A percentile compares a stretch with the other conserved stretches of the same genome.
phyloP scores from a whole-genome alignment of 2,888 invertebrate species.

The Sisyra terminalis region DNA sequence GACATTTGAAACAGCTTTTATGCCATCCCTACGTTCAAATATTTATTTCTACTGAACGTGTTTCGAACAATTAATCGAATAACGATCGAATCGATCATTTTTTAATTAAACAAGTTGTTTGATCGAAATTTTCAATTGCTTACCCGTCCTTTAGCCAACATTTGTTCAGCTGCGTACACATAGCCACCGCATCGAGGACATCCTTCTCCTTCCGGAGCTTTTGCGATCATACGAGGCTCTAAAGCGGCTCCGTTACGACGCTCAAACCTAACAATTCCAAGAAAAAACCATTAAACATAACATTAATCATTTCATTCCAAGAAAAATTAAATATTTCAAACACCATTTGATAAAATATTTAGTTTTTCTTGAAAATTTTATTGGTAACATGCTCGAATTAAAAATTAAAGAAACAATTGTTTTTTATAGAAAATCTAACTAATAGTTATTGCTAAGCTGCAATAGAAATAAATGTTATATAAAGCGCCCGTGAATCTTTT shows the following conservation, averaged over 20 bases:
- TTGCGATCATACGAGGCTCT: conserved; percentile 57
- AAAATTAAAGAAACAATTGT: neutral
- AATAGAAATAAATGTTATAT: neutral
- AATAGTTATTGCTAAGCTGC: conserved; percentile 4
- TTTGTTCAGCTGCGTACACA: conserved; percentile 84
- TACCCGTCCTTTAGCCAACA: conserved; percentile 80
- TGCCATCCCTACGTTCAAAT: conserved; percentile 55
- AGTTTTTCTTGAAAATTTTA: too few relatives aligned
- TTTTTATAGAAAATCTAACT: neutral
- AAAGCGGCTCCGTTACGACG: conserved; percentile 21
- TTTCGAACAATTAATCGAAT: too few relatives aligned
- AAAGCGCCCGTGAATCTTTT: too few relatives aligned
- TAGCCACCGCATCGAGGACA: conserved; percentile 80
- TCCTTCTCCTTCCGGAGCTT: conserved; percentile 71
- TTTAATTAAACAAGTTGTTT: too few relatives aligned
- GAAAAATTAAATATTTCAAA: neutral
- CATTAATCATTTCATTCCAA: too few relatives aligned
- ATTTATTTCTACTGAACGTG: too few relatives aligned
- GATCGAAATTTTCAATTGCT: conserved; percentile 23
- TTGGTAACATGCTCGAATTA: neutral
- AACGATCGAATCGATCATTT: too few relatives aligned
- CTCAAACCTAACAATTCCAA: neutral
- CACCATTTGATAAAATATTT: neutral
- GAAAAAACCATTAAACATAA: neutral
- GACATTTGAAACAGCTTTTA: conserved; percentile 79